These are phyloP conservation scores for Cyphomyrmex costatus DNA, from an alignment of 1,140 invertebrate genomes.

Conservation along the genomic window DNA sequence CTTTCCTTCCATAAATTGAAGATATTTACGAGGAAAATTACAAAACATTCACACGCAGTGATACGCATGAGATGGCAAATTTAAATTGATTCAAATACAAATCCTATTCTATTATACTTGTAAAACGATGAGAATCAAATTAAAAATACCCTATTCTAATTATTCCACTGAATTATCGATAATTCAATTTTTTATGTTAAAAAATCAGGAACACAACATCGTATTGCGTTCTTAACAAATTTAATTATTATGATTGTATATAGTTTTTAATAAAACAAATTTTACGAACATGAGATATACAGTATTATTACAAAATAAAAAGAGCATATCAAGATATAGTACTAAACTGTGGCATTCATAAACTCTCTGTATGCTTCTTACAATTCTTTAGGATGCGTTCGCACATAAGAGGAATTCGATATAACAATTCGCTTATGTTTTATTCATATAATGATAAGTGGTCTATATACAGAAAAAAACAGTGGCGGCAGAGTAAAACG, in stretches of 20 bases:
- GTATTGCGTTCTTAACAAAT: neutral
- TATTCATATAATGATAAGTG: conserved; percentile 64
- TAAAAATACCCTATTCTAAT: neutral
- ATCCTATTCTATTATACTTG: neutral
- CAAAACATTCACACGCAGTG: neutral
- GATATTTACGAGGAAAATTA: too few species aligned
- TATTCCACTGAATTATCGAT: neutral
- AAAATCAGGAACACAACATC: neutral
- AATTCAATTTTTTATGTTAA: neutral
- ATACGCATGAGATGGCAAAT: neutral
- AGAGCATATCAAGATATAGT: neutral
- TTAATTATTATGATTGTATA: neutral
- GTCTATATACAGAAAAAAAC: conserved; percentile 71
- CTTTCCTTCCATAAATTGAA: neutral
- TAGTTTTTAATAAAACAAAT: neutral
- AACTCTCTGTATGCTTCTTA: neutral
- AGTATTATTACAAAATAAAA: neutral
- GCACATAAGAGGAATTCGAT: conserved; percentile 24
- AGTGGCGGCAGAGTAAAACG: conserved; percentile 1
- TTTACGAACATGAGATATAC: neutral
- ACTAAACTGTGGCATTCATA: too few species aligned
- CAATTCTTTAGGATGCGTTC: conserved; percentile 3
- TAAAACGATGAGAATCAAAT: neutral
- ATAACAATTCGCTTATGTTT: conserved; percentile 64
- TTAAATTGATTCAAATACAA: neutral